These are phyloP conservation scores for Diorhabda carinulata DNA, from an alignment of 1,140 invertebrate genomes.

Conservation along the genomic window DNA sequence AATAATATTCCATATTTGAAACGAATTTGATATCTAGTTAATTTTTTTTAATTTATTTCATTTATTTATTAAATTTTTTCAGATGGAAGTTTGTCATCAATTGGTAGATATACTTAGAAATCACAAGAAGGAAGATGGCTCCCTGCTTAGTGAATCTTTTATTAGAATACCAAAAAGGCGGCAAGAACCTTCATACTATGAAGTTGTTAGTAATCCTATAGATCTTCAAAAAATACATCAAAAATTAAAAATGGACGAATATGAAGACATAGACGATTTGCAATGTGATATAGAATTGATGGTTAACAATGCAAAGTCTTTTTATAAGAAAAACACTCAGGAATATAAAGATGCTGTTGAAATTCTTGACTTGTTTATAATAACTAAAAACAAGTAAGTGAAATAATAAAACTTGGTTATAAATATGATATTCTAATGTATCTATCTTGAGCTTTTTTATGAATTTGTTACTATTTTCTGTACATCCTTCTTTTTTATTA, in stretches of 20 bases:
- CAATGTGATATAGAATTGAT: conserved; percentile 82
- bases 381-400: conserved; percentile 49
- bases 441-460: no score
- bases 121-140: conserved; percentile 89
- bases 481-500: neutral
- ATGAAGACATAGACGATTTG: conserved; percentile 85
- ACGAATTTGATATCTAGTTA: no score
- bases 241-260: conserved; percentile 93
- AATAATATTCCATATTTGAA: no score
- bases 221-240: conserved; percentile 92
- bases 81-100: conserved; percentile 86
- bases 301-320: conserved; percentile 87
- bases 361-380: conserved; percentile 79
- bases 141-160: conserved; percentile 87
- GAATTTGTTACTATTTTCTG: no score
- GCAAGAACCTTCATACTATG: conserved; percentile 85
- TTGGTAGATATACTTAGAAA: conserved; percentile 88
- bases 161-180: conserved; percentile 89
- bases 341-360: conserved; percentile 90
- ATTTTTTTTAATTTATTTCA: neutral
- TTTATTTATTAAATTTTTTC: conserved; percentile 34
- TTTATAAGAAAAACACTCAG: conserved; percentile 82
- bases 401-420: neutral
- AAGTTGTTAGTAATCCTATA: conserved; percentile 89
- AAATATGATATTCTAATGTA: no score